These are phyloP conservation scores for Amphipyra tragopoginis DNA, from an alignment of 2,888 invertebrate species.

Conservation along the genomic window DNA sequence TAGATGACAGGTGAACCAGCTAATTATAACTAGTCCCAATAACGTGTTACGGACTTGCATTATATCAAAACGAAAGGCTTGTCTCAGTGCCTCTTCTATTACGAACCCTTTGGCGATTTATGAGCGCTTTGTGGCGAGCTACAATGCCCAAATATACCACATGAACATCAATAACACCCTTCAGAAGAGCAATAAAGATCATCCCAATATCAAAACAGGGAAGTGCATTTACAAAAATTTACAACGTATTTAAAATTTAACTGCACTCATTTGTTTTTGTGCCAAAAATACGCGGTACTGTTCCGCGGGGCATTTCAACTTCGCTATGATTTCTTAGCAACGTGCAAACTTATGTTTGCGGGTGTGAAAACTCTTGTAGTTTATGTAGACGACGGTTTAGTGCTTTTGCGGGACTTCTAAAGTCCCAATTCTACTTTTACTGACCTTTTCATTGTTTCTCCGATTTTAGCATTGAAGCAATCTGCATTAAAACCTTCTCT, in stretches of 20 bases:
- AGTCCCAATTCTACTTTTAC: too few species aligned
- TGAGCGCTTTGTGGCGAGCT: background rate
- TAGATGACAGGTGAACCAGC: too few species aligned
- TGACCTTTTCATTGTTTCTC: too few species aligned
- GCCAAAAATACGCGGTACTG: conserved; percentile 72
- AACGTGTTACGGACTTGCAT: too few species aligned
- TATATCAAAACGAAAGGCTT: too few species aligned
- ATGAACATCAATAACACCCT: conserved; percentile 39
- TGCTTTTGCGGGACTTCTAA: too few species aligned
- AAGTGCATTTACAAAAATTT: conserved; percentile 58
- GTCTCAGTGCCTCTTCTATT: too few species aligned
- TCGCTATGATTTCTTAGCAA: conserved; percentile 72
- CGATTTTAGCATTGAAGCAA: too few species aligned
- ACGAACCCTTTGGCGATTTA: too few species aligned
- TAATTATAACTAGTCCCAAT: too few species aligned
- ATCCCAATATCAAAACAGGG: conserved; percentile 48
- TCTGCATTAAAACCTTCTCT: too few species aligned
- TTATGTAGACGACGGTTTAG: background rate
- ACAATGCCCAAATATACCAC: conserved; percentile 8
- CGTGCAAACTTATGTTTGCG: conserved; percentile 55
- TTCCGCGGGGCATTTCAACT: conserved; percentile 64
- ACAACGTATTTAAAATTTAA: conserved; percentile 68
- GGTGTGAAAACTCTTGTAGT: background rate
- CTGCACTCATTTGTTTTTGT: conserved; percentile 75
- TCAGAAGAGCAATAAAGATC: conserved; percentile 53